A percentile compares a stretch with the other conserved stretches of the same genome.
Conservation (phyloP, 2,797 vertebrate genomes). For the Gastrophryne carolinensis region DNA sequence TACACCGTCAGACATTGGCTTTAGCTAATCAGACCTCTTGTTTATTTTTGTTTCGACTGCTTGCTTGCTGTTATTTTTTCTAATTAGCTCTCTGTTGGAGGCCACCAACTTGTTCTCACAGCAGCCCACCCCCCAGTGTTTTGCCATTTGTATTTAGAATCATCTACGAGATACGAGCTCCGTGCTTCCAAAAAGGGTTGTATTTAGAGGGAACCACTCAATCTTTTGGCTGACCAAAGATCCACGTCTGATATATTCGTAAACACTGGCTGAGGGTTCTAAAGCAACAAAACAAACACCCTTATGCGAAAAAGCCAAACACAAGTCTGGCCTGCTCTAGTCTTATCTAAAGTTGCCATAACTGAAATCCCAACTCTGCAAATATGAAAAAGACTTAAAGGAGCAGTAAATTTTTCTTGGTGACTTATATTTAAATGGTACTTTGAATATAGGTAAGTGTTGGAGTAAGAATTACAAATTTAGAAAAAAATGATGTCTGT, state of each 20-base stretch:
- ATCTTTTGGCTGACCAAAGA: background rate
- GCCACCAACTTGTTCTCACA: background rate
- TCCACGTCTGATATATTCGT: background rate
- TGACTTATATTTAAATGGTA: too few species aligned
- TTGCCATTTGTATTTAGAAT: background rate
- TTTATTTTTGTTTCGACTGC: constrained; percentile 3
- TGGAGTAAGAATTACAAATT: too few species aligned
- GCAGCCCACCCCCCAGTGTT: background rate
- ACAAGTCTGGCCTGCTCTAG: too few species aligned
- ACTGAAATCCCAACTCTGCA: too few species aligned
- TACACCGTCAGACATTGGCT: constrained; percentile 10
- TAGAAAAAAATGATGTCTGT: too few species aligned
- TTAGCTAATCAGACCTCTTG: constrained; percentile 13
- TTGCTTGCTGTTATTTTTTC: constrained; percentile 11
- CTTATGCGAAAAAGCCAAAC: too few species aligned
- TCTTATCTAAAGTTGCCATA: too few species aligned
- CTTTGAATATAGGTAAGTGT: too few species aligned
- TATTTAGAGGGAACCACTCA: background rate
- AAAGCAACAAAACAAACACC: too few species aligned
- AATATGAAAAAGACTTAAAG: too few species aligned
- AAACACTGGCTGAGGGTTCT: background rate
- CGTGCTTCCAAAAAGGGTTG: background rate
- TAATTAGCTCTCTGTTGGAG: background rate
- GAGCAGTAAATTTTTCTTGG: too few species aligned
- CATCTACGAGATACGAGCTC: background rate